These are phyloP conservation scores for Ictalurus punctatus DNA, from an alignment of 2,113 vertebrate genomes.

Conservation along the genomic window DNA sequence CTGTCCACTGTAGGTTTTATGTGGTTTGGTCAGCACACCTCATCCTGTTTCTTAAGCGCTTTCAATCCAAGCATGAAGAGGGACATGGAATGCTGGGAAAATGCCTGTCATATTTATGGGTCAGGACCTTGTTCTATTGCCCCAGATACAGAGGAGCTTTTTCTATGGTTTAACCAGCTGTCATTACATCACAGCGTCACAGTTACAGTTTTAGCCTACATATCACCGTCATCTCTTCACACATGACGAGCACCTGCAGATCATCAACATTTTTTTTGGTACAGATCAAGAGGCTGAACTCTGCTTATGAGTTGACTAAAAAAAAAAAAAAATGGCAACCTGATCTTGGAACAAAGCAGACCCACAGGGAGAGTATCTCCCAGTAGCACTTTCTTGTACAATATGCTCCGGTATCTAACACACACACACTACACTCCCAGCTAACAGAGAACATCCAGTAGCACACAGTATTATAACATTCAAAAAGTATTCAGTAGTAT, in stretches of 20 bases:
- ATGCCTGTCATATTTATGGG: neutral
- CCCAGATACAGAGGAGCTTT: conserved; percentile 7
- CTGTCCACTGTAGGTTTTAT: neutral
- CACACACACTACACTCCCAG: neutral
- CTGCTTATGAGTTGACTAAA: neutral
- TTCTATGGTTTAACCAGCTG: conserved; percentile 23
- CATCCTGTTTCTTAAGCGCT: neutral
- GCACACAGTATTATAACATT: neutral
- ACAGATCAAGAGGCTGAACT: conserved; percentile 10
- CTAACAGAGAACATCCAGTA: neutral
- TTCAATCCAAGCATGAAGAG: conserved; percentile 6
- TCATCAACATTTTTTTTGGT: neutral
- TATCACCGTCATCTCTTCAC: conserved; percentile 9
- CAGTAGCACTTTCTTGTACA: neutral
- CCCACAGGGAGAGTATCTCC: conserved; percentile 3
- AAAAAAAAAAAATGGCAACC: conserved; percentile 21
- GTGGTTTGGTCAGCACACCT: neutral
- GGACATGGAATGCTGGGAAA: conserved; percentile 24
- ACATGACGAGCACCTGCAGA: conserved; percentile 40
- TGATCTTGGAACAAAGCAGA: conserved; percentile 42
- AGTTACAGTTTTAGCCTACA: conserved; percentile 37
- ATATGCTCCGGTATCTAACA: neutral
- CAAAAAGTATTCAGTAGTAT: neutral
- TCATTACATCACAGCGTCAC: conserved; percentile 37
- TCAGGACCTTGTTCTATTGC: neutral